phyloP scores from a whole-genome alignment of 2,888 invertebrate species.

The Eilema caniola region DNA sequence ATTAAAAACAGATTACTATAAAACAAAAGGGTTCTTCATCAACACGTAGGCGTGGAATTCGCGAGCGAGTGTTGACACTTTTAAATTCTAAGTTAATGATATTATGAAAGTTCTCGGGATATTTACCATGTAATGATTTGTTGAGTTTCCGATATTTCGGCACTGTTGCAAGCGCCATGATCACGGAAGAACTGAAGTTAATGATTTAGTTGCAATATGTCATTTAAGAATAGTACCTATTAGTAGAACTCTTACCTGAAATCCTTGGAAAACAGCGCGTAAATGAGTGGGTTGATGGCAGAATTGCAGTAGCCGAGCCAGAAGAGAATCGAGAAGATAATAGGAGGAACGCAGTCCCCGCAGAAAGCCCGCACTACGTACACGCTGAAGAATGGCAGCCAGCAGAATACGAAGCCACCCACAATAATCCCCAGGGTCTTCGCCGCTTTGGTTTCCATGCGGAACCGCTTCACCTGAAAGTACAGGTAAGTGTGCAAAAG shows the following conservation, averaged over 20 bases:
- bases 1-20: no score
- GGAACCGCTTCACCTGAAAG: conserved; percentile 94
- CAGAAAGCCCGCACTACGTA: conserved; percentile 97
- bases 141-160: no score
- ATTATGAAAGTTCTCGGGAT: no score
- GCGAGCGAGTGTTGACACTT: no score
- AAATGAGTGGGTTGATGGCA: conserved; percentile 97
- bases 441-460: conserved; percentile 98
- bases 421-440: conserved; percentile 99
- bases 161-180: no score
- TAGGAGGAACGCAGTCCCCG: conserved; percentile 93
- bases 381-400: conserved; percentile 98
- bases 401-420: conserved; percentile 98
- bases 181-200: no score
- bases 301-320: conserved; percentile 99
- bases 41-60: no score
- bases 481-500: not conserved
- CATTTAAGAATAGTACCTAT: not conserved
- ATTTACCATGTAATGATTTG: no score
- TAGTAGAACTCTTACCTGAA: conserved; percentile 84
- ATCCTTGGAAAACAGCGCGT: conserved; percentile 97
- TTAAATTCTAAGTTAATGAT: no score
- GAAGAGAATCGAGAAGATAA: conserved; percentile 96
- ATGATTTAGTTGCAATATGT: not conserved
- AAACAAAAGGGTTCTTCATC: no score